Base-by-base conservation (phyloP, 1,140 invertebrate genomes). In the Drosophila ercepeae region DNA sequence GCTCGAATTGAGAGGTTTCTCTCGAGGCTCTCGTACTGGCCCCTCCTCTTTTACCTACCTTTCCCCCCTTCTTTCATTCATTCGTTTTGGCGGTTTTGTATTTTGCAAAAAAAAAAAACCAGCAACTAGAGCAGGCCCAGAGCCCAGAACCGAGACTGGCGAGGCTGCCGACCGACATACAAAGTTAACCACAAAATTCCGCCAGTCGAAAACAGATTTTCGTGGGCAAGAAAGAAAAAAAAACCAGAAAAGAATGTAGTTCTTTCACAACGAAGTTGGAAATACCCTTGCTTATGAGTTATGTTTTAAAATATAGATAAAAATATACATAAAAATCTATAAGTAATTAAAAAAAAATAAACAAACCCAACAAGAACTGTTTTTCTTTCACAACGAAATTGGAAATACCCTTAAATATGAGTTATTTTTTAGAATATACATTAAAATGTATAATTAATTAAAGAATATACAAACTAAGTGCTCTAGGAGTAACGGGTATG, bases 131-230 rank as follows among this genome's bases (percentile, higher is more conserved):
- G 49, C 65, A 58, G 36, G 45, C 34, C 14, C 13, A 39, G 36
- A 14, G n/a, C n/a, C n/a, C n/a, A n/a, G n/a, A n/a, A n/a, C n/a
- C n/a, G n/a, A n/a, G n/a, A n/a, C n/a, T n/a, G n/a, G n/a, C n/a
- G n/a, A n/a, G n/a, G n/a, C n/a, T n/a, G n/a, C n/a, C n/a, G n/a
- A 14, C 36, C 36, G 14, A 39, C n/a, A 32, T 9, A n/a, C 9
- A 23, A 14, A 53, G 36, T 18, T 52, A 63, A 49, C 49, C 44
- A 59, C 60, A 75, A 82, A 82, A 82, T 68, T 64, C 58, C 69
- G 46, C 51, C 74, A 83, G 78, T 82, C 78, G 54, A 78, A 71
- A 78, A 83, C 78, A 82, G 78, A 83, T 78, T 82, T 74, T 45
- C 39, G 39, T 42, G 39, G 16, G 14, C 39, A 42, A 42, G 19